Conservation (phyloP, 2,797 vertebrate genomes). For the Malurus splendens region DNA sequence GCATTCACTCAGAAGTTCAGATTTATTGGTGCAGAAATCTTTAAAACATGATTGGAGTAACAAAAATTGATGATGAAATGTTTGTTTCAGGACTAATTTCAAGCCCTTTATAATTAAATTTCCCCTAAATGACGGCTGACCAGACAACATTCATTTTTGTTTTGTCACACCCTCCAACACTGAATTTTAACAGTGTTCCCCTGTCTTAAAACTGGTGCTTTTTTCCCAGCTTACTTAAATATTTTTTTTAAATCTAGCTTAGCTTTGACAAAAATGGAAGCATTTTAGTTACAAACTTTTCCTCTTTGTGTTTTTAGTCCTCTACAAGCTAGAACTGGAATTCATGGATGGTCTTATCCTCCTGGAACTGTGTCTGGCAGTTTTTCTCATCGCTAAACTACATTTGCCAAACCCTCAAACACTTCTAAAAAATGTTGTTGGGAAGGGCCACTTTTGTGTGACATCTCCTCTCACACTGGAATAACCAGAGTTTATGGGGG, state of each 20-base stretch:
- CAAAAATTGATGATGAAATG: neutral
- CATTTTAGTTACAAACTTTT: neutral
- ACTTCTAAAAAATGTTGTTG: neutral
- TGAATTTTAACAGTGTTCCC: neutral
- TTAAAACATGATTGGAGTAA: neutral
- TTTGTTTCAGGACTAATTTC: neutral
- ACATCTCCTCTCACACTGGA: neutral
- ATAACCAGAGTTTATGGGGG: neutral
- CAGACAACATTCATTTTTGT: neutral
- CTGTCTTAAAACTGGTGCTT: neutral
- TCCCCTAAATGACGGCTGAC: neutral
- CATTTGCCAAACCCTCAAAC: neutral
- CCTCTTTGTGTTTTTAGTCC: neutral
- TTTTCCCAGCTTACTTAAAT: neutral
- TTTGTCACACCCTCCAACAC: neutral
- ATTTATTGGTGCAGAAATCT: neutral
- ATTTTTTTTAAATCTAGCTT: rapidly evolving
- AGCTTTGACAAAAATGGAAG: neutral
- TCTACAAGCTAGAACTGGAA: neutral
- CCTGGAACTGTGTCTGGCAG: neutral
- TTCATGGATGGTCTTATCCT: neutral
- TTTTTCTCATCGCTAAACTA: neutral
- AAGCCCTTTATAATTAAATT: neutral
- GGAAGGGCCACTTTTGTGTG: neutral
- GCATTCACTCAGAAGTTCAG: neutral